These are phyloP conservation scores for Callocephalon fimbriatum DNA, from an alignment of 2,113 vertebrate species.

Conservation along the genomic window DNA sequence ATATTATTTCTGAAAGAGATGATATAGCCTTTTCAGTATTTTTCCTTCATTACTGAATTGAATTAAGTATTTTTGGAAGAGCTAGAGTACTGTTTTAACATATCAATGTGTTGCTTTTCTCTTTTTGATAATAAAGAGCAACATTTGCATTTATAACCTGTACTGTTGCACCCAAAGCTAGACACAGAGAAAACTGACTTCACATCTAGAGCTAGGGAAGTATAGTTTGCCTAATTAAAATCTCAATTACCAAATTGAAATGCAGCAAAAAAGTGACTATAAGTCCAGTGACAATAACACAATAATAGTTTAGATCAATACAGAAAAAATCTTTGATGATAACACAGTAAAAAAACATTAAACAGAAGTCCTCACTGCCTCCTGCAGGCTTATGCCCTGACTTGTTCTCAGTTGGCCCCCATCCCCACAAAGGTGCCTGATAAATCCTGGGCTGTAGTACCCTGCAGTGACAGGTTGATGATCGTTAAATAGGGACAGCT, in stretches of 20 bases:
- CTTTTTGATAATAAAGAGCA: neutral
- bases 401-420: neutral
- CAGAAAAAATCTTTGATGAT: neutral
- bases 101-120: neutral
- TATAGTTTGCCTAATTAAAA: neutral
- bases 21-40: neutral
- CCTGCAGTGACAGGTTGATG: neutral
- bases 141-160: neutral
- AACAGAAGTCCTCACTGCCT: neutral
- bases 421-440: neutral
- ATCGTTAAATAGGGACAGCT: neutral
- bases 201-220: neutral
- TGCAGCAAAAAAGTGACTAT: neutral
- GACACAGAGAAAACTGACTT: neutral
- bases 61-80: neutral
- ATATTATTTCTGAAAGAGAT: neutral
- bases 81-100: neutral
- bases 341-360: neutral
- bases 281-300: neutral
- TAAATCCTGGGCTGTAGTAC: neutral
- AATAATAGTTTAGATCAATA: neutral
- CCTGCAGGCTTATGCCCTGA: accelerated
- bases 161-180: neutral
- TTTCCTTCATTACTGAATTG: neutral
- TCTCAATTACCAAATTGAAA: neutral